Base-by-base conservation (phyloP, 2,113 vertebrate genomes). In the Corythornis cristatus region DNA sequence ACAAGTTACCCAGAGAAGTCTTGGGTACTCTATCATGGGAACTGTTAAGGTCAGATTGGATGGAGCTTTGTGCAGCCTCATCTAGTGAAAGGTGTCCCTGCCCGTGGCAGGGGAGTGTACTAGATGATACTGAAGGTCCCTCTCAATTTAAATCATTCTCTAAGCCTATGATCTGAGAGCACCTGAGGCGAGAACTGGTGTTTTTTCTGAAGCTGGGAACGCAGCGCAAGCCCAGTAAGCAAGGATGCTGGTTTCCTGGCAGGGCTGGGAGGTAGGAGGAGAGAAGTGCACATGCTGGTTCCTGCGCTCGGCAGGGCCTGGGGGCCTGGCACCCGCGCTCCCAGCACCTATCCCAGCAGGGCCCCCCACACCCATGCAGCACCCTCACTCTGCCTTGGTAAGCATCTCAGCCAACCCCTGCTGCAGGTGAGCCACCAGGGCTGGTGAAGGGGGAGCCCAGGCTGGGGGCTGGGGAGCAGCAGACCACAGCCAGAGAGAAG, bases 391-490 rank as follows among this genome's bases (percentile, higher is more conserved):
- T 1, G 57, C 20, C 70, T 35, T 0, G 0, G n/a, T 40, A 45
- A 35, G 42, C 28, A 15, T 74, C 60, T 65, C 14, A 19, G 50
- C 15, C 64, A 72, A 2, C 6, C 7, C 53, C 61, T 75, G 10
- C 17, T 0, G 0, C 0, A 0, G 35, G 54, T 0, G 2, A 71
- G 46, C 23, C 14, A 3, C 66, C 2, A 2, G 54, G 19, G 51
- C 78, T 45, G 37, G 37, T n/a, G 10, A 79, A 48, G 4, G 43
- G 40, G 26, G 12, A 48, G 46, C 26, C 8, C 1, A 0, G 40
- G 42, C 31, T 17, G 28, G 8, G 8, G 17, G 31, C 56, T 50
- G 35, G 0, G 3, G 51, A 15, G 40, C 3, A 4, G 64, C 53
- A 80, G 25, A 7, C 7, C 2, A 2, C 0, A 0, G 37, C 22